Evolutionary conservation across 1,140 invertebrate genomes (phyloP).

Genomic region (Drosophila pallidifrons): DNA sequence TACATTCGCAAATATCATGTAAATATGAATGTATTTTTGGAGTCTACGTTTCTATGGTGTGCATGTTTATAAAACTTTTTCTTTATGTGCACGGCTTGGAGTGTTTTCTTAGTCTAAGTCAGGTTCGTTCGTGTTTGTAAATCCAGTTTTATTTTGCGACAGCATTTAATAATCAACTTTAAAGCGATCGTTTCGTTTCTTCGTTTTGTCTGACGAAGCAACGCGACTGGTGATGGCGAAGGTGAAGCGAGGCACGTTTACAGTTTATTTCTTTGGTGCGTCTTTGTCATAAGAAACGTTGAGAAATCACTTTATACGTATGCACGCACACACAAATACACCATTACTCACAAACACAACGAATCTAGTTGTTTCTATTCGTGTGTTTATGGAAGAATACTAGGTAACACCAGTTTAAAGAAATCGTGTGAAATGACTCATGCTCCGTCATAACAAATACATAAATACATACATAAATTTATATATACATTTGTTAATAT

Average conservation of each 20-base stretch:
- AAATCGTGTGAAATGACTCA: constrained; percentile 62
- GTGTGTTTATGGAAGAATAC: background rate
- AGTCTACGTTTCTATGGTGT: background rate
- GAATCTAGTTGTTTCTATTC: background rate
- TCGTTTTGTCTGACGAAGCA: constrained; percentile 15
- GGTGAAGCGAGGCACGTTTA: constrained; percentile 62
- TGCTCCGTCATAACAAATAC: background rate
- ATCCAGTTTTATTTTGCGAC: constrained; percentile 50
- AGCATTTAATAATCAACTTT: constrained; percentile 38
- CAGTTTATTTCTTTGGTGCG: constrained; percentile 30
- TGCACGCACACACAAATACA: constrained; percentile 23
- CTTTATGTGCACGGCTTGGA: too few species aligned
- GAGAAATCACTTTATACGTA: constrained; percentile 41
- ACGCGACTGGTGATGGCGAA: constrained; percentile 15
- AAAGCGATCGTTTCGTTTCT: constrained; percentile 24
- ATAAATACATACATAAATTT: background rate
- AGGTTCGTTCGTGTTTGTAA: constrained; percentile 24
- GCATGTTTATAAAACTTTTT: background rate
- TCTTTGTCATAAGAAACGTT: constrained; percentile 31
- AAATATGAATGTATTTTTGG: too few species aligned
- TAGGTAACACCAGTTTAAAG: constrained; percentile 61
- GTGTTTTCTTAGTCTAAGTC: background rate
- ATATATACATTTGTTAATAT: constrained; percentile 21
- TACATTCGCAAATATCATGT: background rate
- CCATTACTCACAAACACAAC: background rate